Base-by-base conservation (phyloP, 2,113 vertebrate species). In the Ptilonorhynchus violaceus region DNA sequence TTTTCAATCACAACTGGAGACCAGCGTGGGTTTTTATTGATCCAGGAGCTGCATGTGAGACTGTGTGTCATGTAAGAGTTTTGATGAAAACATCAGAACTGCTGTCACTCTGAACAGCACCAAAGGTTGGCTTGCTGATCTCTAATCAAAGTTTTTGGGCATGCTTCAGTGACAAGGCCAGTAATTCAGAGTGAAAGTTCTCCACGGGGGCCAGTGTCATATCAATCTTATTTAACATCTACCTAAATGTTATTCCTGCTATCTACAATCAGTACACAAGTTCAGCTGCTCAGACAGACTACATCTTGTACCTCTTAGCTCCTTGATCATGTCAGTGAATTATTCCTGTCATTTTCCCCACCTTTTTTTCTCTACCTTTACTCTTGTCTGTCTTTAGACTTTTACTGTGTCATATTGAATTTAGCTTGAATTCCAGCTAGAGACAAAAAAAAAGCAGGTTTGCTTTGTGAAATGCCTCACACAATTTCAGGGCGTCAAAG, bases 181-280 rank as follows among this genome's bases (percentile, higher is more conserved):
- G 88, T 76, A 82, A 92, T 76, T 91, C 89, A 88, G 75, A 95
- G 30, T 68, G 77, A 90, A 88, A 82, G 30, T 82, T 89, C 63
- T 93, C 93, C 68, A 55, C 27, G 6, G 85, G 46, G 77, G 49
- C 66, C 73, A 80, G 21, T 68, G 88, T 82, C 46, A 15, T 80
- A 97, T 91, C 91, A 93, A 73, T 94, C 89, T 95, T 85, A 88
- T 96, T 95, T 96, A 94, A 94, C 85, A 89, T 91, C 80, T 92
- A 15, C 78, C 88, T 93, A 88, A 92, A 93, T 73, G 88, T 42
- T 93, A 85, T 88, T 93, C 69, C 35, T 10, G 7, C 63, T 77
- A 49, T 62, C 44, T 88, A 41, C 62, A 91, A 83, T 67, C 88
- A 68, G 85, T 63, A 59, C 64, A 86, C 50, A 93, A 63, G 63